Percentiles rank a stretch among this genome's conserved stretches.
Conservation (phyloP, 2,113 vertebrate species). For the Hystrix cristata region DNA sequence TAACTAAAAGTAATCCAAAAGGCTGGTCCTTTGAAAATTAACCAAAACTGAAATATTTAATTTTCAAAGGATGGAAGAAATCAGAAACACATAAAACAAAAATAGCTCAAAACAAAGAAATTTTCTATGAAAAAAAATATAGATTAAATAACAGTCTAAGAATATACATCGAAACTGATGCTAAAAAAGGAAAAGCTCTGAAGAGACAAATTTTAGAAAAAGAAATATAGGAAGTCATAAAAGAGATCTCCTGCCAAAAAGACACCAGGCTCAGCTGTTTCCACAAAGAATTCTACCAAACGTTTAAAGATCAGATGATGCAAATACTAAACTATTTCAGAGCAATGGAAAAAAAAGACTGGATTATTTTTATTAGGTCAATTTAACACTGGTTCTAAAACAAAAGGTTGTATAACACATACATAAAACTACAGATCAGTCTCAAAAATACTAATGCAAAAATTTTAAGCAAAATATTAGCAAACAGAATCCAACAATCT, state of each 20-base stretch:
- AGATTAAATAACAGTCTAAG: conserved; percentile 6
- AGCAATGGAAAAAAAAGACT: neutral
- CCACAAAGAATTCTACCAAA: neutral
- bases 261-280: neutral
- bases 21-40: conserved; percentile 19
- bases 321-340: conserved; percentile 18
- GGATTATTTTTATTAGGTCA: conserved; percentile 30
- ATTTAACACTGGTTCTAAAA: conserved; percentile 46
- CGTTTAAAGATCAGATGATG: neutral
- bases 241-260: neutral
- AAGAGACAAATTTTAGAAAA: neutral
- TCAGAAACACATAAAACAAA: neutral
- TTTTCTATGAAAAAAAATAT: neutral
- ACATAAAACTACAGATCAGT: neutral
- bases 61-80: conserved; percentile 2
- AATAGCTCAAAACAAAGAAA: neutral
- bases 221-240: neutral
- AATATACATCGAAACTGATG: conserved; percentile 29
- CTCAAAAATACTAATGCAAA: neutral
- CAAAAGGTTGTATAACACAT: neutral
- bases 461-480: neutral
- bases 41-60: conserved; percentile 15
- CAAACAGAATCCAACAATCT: neutral
- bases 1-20: conserved; percentile 30
- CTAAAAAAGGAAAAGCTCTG: neutral